Evolutionary conservation across 2,888 invertebrate genomes (phyloP).

Genomic region (Strigamia crassipes): DNA sequence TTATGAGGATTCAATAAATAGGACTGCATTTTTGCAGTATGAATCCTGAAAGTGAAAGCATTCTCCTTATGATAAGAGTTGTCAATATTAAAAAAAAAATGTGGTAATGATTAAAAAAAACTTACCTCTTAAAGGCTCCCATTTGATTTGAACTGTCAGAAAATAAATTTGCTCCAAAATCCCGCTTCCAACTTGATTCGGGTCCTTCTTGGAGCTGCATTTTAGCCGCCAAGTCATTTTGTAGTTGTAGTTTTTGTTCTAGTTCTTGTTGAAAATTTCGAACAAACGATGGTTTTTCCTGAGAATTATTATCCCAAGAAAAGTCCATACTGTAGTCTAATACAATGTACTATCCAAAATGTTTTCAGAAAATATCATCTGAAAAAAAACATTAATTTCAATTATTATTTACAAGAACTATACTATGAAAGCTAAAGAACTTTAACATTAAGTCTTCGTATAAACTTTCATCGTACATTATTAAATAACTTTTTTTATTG

Average conservation of each 20-base stretch:
- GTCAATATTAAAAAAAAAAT: not conserved
- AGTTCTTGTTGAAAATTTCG: conserved; percentile 8
- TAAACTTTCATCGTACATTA: too few species aligned
- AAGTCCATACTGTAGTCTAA: not conserved
- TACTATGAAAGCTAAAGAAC: too few species aligned
- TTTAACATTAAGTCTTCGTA: too few species aligned
- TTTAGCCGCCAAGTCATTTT: not conserved
- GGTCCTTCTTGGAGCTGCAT: not conserved
- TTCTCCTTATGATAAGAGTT: not conserved
- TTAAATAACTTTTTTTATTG: too few species aligned
- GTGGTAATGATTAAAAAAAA: not conserved
- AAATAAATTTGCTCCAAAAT: not conserved
- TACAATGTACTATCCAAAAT: not conserved
- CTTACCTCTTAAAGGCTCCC: conserved; percentile 6
- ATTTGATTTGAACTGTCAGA: not conserved
- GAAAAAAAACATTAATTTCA: not conserved
- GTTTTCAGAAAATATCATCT: not conserved
- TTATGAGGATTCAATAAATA: conserved; percentile 1
- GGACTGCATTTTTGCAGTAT: not conserved
- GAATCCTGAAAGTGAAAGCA: conserved; percentile 23
- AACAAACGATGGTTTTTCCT: not conserved
- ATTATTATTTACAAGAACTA: not conserved
- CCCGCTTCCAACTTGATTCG: not conserved
- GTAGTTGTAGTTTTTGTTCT: not conserved
- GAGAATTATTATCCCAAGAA: not conserved